Conservation (phyloP, 1,140 invertebrate genomes). For the Formica selysi region DNA sequence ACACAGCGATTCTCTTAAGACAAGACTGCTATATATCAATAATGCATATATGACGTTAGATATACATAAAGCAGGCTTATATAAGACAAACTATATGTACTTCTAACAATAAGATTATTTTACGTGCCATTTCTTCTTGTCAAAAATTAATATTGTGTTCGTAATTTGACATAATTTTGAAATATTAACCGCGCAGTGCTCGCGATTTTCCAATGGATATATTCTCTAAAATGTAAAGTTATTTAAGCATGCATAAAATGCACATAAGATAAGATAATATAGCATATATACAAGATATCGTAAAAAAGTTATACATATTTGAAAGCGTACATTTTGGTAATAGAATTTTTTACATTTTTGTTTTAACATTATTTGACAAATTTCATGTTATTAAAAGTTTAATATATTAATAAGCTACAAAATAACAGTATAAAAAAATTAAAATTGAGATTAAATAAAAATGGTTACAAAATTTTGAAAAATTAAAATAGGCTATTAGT, state of each 20-base stretch:
- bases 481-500: neutral
- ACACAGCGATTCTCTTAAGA: too few species aligned
- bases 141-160: neutral
- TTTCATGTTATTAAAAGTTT: neutral
- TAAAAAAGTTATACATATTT: neutral
- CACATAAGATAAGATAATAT: neutral
- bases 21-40: neutral
- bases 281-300: neutral
- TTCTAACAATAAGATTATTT: neutral
- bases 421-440: neutral
- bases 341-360: too few species aligned
- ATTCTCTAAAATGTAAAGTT: neutral
- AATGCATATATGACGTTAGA: neutral
- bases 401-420: neutral
- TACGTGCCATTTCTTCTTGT: neutral
- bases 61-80: neutral
- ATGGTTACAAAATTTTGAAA: neutral
- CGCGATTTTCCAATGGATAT: neutral
- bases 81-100: neutral
- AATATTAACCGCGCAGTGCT: too few species aligned
- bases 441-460: too few species aligned
- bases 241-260: slow-evolving; percentile 22
- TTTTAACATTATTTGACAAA: neutral
- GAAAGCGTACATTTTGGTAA: too few species aligned
- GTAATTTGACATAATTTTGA: neutral